These are phyloP conservation scores for Furcifer pardalis DNA, from an alignment of 2,797 vertebrate species.

Conservation along the genomic window DNA sequence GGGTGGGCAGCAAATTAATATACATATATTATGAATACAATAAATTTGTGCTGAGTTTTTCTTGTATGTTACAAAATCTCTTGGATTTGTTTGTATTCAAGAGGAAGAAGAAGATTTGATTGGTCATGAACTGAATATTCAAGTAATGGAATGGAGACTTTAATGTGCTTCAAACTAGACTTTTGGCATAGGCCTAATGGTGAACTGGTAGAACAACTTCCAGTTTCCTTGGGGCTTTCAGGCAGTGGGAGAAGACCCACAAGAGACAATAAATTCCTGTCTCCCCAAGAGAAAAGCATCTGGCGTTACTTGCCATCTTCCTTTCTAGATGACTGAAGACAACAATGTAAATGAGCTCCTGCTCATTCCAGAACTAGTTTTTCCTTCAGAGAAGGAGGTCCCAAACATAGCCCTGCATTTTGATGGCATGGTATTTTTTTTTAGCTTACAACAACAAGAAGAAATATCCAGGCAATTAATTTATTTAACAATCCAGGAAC, in stretches of 20 bases:
- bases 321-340: background rate
- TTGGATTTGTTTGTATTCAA: slow-evolving; percentile 44
- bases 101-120: slow-evolving; percentile 46
- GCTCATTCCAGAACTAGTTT: slow-evolving; percentile 26
- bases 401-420: slow-evolving; percentile 1
- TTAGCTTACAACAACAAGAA: background rate
- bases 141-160: slow-evolving; percentile 44
- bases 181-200: background rate
- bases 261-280: background rate
- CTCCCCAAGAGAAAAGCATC: background rate
- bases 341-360: slow-evolving; percentile 1
- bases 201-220: slow-evolving; percentile 2
- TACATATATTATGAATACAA: slow-evolving; percentile 31
- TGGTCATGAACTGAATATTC: slow-evolving; percentile 60
- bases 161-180: slow-evolving; percentile 10
- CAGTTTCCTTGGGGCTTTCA: background rate
- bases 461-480: background rate
- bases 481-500: background rate
- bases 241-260: background rate
- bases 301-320: background rate
- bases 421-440: background rate
- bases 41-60: slow-evolving; percentile 30
- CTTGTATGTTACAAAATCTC: slow-evolving; percentile 46
- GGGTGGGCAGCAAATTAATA: no score
- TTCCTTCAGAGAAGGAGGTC: background rate